phyloP scores from a whole-genome alignment of 2,113 vertebrate species.

The Alligator sinensis region DNA sequence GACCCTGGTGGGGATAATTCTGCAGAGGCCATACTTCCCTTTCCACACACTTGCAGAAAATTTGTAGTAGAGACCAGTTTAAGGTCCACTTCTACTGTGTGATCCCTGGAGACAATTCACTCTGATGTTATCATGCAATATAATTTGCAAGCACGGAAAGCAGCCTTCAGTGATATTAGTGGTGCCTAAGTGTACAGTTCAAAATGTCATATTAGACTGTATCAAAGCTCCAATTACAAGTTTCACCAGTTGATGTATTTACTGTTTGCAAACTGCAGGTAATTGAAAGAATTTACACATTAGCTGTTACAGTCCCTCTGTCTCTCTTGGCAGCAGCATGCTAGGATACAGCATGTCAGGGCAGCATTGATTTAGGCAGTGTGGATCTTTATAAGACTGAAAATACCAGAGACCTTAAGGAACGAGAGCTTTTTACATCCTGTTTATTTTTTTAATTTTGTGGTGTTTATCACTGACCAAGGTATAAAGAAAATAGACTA shows the following conservation, averaged over 20 bases:
- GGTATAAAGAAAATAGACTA: neutral
- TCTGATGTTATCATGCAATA: constrained; percentile 1
- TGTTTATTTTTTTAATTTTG: neutral
- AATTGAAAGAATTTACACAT: neutral
- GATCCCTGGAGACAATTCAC: neutral
- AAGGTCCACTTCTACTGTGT: neutral
- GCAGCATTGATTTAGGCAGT: neutral
- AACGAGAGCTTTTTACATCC: neutral
- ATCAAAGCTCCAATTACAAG: constrained; percentile 8
- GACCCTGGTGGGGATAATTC: neutral
- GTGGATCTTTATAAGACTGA: neutral
- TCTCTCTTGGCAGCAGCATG: neutral
- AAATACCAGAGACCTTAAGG: neutral
- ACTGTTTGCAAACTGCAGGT: neutral
- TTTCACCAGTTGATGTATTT: neutral
- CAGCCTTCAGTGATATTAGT: neutral
- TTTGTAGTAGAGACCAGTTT: neutral
- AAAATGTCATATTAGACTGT: neutral
- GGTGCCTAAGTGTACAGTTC: neutral
- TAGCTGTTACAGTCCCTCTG: neutral
- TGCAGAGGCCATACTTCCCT: neutral
- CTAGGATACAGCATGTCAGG: accelerated
- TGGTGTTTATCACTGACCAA: neutral
- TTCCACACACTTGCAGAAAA: neutral
- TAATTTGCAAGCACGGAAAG: constrained; percentile 55